Base-by-base conservation (phyloP, 2,113 vertebrate species). In the Odocoileus hemionus region DNA sequence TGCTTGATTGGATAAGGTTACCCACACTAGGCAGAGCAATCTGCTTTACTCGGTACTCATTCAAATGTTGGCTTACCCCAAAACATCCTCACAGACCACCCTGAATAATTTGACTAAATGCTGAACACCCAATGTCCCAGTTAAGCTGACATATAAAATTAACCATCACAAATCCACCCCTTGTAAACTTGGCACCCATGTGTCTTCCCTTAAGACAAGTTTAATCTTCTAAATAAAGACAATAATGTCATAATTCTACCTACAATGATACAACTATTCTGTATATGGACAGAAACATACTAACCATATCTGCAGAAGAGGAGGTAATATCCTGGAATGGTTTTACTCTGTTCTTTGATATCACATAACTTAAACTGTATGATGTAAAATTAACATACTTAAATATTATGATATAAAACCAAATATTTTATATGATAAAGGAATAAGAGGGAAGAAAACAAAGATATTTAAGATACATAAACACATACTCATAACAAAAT, bases 181-280 rank as follows among this genome's bases (percentile, higher is more conserved):
- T 92, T 52, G 7, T 26, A 64, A 70, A 80, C 16, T 70, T 94
- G 61, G 60, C 55, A 86, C 19, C 50, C 60, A 78, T 67, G 67
- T 28, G 26, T 11, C 86, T 80, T 45, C 86, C 54, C 70, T 95
- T 64, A 79, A 95, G 86, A 12, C 67, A 91, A 86, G 28, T 12
- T 79, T 80, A 79, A 91, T 86, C 39, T 86, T 86, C 89, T 91
- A 93, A 86, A 60, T 83, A 76, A 84, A 84, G 76, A 96, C 0
- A 82, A 74, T 43, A 47, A 95, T 33, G 36, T 86, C 45, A 86
- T 95, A 91, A 90, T 93, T 95, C 70, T 79, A 86, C 57, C n/a
- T 57, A 60, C 14, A 33, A 64, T 58, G n/a, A 93, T 76, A 61
- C 54, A 87, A 55, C 55, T 87, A 36, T 74, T 76, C 61, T 93